Evolutionary conservation across 1,140 invertebrate genomes (phyloP).

Genomic region (Pseudomyrmex dendroicus): DNA sequence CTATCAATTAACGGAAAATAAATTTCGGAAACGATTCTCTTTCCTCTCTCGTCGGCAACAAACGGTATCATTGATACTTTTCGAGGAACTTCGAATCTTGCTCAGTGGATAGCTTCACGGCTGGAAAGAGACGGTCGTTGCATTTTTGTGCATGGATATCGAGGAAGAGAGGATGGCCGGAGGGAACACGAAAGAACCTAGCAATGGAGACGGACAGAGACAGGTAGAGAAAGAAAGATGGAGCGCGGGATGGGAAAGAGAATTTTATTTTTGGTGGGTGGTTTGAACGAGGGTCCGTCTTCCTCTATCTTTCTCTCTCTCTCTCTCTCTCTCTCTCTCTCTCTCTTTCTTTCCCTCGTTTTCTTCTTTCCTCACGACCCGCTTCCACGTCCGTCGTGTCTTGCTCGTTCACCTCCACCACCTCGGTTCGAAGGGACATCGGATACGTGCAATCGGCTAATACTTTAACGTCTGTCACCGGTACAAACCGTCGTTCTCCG

Average conservation of each 20-base stretch:
- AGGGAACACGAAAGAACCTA: conserved; percentile 57
- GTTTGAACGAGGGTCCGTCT: conserved; percentile 58
- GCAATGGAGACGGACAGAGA: conserved; percentile 15
- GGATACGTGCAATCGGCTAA: conserved; percentile 71
- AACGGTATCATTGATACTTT: conserved; percentile 20
- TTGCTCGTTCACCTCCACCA: conserved; percentile 59
- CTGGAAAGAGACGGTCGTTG: conserved; percentile 65
- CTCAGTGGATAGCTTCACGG: conserved; percentile 53
- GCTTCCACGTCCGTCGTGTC: conserved; percentile 35
- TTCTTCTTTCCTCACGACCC: conserved; percentile 2
- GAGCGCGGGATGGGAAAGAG: conserved; percentile 64
- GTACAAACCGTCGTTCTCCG: conserved; percentile 36
- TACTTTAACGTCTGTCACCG: conserved; percentile 73
- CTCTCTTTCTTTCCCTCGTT: background rate
- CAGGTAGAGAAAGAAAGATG: conserved; percentile 15
- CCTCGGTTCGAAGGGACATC: conserved; percentile 65
- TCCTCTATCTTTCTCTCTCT: conserved; percentile 23
- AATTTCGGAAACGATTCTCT: background rate
- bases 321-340: background rate
- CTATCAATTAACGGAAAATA: conserved; percentile 8
- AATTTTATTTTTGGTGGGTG: conserved; percentile 73
- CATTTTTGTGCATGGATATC: conserved; percentile 73
- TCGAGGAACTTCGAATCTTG: conserved; percentile 21
- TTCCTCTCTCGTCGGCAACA: background rate
- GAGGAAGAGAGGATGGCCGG: conserved; percentile 68